Evolutionary conservation across 2,113 vertebrate species (phyloP), one percentile per base, ranked within the genome.

Genomic region (Microtus ochrogaster): DNA sequence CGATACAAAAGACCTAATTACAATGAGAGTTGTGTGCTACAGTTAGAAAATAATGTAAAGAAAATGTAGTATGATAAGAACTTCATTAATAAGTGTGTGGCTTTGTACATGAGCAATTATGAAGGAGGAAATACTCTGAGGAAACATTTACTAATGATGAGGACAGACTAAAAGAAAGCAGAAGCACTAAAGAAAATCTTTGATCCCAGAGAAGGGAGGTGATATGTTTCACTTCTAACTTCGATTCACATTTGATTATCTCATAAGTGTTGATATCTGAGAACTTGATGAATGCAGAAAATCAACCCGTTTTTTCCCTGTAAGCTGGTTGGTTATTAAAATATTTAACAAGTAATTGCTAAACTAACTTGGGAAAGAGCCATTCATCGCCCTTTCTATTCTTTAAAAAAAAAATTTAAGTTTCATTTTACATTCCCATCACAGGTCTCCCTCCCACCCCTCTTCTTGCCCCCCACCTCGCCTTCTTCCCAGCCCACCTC

Each of bases 361-460:
- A 94, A 79, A 77, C 84, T 92, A 90, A 77, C 58, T 90, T 66
- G n/a, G 33, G 52, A 92, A 91, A 87, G 10, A 73, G 41, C 28
- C 83, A 61, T 76, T 88, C 22, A 73, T 74, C 39, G 39, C 33
- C 7, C 22, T 28, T 84, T 90, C 86, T 65, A 58, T 17, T 65
- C 47, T 88, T 74, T 61, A 58, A 58, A 21, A 58, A 58, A 44
- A 52, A 58, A 21, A 58, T 21, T 21, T 21, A 58, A 21, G 6
- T 58, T 58, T 58, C 17, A 58, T 58, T 58, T 21, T 21, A 21
- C 6, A 58, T 21, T 58, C 58, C 58, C 6, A 21, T 58, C 55
- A 58, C 17, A 58, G 58, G 19, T 58, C 19, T 58, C 19, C 58
- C 1, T 58, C 58, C 58, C 58, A 58, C 58, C 58, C 58, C 58